Evolutionary conservation across 2,888 invertebrate species (phyloP), one percentile per base, ranked within the genome.

Genomic region (Copidosoma aretas): DNA sequence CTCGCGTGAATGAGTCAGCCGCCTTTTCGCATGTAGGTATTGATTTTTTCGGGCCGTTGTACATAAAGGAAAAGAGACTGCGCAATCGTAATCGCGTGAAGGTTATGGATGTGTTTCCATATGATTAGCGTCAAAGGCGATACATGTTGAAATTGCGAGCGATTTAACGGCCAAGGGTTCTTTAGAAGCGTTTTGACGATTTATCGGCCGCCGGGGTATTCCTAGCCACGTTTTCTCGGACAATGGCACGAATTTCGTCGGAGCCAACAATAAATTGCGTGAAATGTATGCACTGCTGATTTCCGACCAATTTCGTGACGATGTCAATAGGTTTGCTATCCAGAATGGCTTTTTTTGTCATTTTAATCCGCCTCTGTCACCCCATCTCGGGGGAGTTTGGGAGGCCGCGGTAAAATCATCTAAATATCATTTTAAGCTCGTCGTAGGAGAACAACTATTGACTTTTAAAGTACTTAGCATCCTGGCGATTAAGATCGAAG

Each of bases 1-100:
- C 68, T 1, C 49, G 80, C 54, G 74, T 77, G 0, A 73, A 57
- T 0, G 71, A 73, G n/a, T 25, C 73, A 12, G 66, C 73, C 10
- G 74, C 79, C 57, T 79, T 80, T 71, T 46, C 41, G 0, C 71
- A 71, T 14, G 63, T 69, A 32, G 78, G 78, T 1, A 61, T 78
- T 0, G 79, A 79, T 69, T 80, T 74, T 76, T 74, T n/a, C 22
- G 79, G 78, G 5, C 76, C 79, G 8, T 73, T 78, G 25, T 58
- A 62, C 15, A 67, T 77, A n/a, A 74, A 74, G 24, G 73, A 75
- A 49, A 71, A 64, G 24, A 73, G 69, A 41, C 46, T 61, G 46
- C 60, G 76, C 32, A 74, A 73, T 53, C 32, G 32, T 8, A 32
- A 32, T 8, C 32, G 32, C 32, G 32, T 32, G 32, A 73, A 39